These are phyloP conservation scores for Caenorhabditis remanei DNA, from an alignment of 1,140 invertebrate species.

Conservation along the genomic window DNA sequence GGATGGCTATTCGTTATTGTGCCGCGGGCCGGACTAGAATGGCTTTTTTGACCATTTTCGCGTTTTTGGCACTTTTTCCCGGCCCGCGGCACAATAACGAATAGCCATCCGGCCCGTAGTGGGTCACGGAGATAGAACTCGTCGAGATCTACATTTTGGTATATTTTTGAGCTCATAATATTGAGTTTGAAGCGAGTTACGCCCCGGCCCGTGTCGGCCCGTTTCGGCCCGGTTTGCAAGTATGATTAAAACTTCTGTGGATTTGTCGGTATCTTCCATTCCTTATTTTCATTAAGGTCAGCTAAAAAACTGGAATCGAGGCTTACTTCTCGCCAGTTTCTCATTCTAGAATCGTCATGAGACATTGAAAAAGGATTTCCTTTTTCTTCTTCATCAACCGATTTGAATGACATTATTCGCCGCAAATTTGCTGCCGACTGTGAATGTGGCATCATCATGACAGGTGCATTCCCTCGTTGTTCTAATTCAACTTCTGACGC, in stretches of 20 bases:
- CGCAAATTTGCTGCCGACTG: conserved; percentile 39
- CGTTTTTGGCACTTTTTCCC: too few species aligned
- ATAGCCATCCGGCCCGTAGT: too few species aligned
- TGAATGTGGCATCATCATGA: conserved; percentile 38
- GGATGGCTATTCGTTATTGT: too few species aligned
- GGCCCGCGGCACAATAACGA: too few species aligned
- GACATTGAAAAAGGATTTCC: conserved; percentile 25
- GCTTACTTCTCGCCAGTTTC: conserved; percentile 36
- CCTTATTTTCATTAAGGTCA: conserved; percentile 27
- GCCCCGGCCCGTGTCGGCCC: too few species aligned
- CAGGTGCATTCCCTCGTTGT: not conserved
- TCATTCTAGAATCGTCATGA: conserved; percentile 44
- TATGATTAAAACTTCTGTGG: conserved; percentile 1
- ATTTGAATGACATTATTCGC: conserved; percentile 31
- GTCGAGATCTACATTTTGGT: too few species aligned
- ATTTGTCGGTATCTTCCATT: conserved; percentile 24
- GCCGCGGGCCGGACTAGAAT: too few species aligned
- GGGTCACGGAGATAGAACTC: too few species aligned
- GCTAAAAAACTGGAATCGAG: conserved; percentile 40
- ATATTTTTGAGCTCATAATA: too few species aligned
- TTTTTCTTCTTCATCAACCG: conserved; percentile 19
- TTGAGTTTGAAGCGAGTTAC: too few species aligned
- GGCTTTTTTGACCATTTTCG: too few species aligned
- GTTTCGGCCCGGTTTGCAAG: too few species aligned
- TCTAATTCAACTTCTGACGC: conserved; percentile 25